Percentiles rank a stretch among this genome's conserved stretches.
Evolutionary conservation across 2,888 invertebrate genomes (phyloP).

Genomic region (Spodoptera exigua): DNA sequence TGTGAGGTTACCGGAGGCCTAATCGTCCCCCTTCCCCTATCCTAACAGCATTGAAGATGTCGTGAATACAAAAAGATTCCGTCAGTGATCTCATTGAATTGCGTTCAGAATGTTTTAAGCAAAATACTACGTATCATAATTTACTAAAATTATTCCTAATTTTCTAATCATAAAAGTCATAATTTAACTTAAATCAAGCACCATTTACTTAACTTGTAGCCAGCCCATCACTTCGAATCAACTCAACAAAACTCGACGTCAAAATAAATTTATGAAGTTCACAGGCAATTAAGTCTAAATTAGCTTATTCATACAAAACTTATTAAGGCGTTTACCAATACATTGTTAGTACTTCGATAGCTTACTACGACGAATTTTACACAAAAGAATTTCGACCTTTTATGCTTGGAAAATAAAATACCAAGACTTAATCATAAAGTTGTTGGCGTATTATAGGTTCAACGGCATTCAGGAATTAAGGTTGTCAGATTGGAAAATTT

Average conservation of each 20-base stretch:
- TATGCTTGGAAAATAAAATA: constrained; percentile 15
- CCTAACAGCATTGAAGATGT: no score
- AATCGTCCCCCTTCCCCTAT: no score
- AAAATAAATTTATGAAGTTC: constrained; percentile 8
- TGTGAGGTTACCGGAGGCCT: no score
- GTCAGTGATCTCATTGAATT: no score
- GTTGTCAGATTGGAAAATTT: constrained; percentile 17
- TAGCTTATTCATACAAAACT: constrained; percentile 20
- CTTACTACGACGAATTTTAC: constrained; percentile 23
- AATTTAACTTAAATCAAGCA: no score
- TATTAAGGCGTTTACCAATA: constrained; percentile 25
- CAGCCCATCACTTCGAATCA: constrained; percentile 4
- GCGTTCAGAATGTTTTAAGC: no score
- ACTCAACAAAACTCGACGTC: constrained; percentile 2
- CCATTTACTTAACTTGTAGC: constrained; percentile 9
- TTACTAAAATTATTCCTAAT: background rate
- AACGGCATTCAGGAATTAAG: constrained; percentile 18
- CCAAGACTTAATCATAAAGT: constrained; percentile 27
- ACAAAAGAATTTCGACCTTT: constrained; percentile 21
- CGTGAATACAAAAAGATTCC: no score
- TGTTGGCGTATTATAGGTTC: constrained; percentile 16
- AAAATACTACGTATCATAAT: no score
- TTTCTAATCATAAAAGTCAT: constrained; percentile 4
- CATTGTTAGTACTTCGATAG: constrained; percentile 17
- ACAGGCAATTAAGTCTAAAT: constrained; percentile 16